Evolutionary conservation across 2,113 vertebrate genomes (phyloP), one percentile per base, ranked within the genome.

Genomic region (Piaya cayana): DNA sequence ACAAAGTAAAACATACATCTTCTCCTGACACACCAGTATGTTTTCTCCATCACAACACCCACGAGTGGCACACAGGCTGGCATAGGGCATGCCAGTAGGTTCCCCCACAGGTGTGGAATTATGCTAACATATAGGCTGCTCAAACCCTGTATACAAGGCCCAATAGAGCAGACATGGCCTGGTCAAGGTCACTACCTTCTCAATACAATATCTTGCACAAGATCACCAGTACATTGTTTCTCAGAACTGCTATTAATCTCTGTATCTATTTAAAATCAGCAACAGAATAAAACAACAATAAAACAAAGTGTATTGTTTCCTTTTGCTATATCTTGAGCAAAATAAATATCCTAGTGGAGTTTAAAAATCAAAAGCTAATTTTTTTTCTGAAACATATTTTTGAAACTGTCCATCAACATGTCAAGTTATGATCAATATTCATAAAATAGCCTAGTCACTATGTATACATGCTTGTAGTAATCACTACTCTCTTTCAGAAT

Each of bases 101-200:
- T 30, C 49, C 11, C 5, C 36, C 63, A 21, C 25, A 45, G 17
- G 1, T 0, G 5, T 12, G 39, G 12, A 23, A 23, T 72, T 23
- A 9, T 45, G 25, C 15, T 39, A 23, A 25, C 29, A 8, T 6
- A 26, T 0, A 4, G 20, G 13, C 29, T 55, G 23, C 25, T 42
- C 25, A 13, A 22, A 5, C 11, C n/a, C 0, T 0, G 4, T 47
- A 29, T 30, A 34, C 0, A 0, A 37, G 21, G 21, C 21, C n/a
- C n/a, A 27, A 1, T 16, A 49, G 29, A 49, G 34, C 17, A 50
- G 43, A 26, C 5, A 1, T 32, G 42, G 10, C 10, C n/a, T 25
- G 12, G 11, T 75, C 39, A 32, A 29, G 23, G 20, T 39, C n/a
- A 25, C 10, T 23, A 47, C 27, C 10, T 76, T 29, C n/a, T 69